Percentiles rank a stretch among this genome's conserved stretches.
Conservation (phyloP, 53 echinoderm and acorn worm genomes). For the Holothuria leucospilota region DNA sequence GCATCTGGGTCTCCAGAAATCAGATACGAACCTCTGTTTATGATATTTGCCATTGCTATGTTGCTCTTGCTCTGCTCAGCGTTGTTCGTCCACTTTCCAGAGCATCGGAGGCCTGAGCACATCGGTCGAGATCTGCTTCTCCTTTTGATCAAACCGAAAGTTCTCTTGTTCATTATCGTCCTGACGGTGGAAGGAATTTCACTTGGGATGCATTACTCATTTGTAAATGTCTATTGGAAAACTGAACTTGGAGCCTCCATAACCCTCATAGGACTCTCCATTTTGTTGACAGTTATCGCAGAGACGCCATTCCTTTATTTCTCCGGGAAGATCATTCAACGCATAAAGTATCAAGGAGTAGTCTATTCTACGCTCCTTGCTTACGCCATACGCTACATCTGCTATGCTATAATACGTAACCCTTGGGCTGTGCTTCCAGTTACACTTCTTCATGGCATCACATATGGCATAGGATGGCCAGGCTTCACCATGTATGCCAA, state of each 20-base stretch:
- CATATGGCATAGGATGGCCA: slow-evolving; percentile 86
- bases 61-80: slow-evolving; percentile 37
- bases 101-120: slow-evolving; percentile 59
- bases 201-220: slow-evolving; percentile 71
- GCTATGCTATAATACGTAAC: slow-evolving; percentile 77
- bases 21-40: slow-evolving; percentile 70
- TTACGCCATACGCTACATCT: slow-evolving; percentile 79
- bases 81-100: slow-evolving; percentile 57
- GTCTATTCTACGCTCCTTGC: slow-evolving; percentile 59
- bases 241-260: slow-evolving; percentile 73
- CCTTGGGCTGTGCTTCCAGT: slow-evolving; percentile 83
- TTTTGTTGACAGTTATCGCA: slow-evolving; percentile 69
- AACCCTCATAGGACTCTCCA: slow-evolving; percentile 75
- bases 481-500: slow-evolving; percentile 81
- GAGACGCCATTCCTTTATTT: slow-evolving; percentile 87
- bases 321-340: slow-evolving; percentile 77
- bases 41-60: slow-evolving; percentile 65
- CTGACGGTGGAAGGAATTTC: slow-evolving; percentile 65
- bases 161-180: slow-evolving; percentile 51
- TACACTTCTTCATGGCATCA: slow-evolving; percentile 86
- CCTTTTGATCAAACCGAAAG: neutral
- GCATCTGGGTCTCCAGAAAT: slow-evolving; percentile 5
- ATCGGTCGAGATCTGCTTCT: slow-evolving; percentile 44
- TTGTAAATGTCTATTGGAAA: slow-evolving; percentile 74
- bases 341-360: slow-evolving; percentile 72